phyloP scores from a whole-genome alignment of 2,797 vertebrate species.

The Diplodus sargus region DNA sequence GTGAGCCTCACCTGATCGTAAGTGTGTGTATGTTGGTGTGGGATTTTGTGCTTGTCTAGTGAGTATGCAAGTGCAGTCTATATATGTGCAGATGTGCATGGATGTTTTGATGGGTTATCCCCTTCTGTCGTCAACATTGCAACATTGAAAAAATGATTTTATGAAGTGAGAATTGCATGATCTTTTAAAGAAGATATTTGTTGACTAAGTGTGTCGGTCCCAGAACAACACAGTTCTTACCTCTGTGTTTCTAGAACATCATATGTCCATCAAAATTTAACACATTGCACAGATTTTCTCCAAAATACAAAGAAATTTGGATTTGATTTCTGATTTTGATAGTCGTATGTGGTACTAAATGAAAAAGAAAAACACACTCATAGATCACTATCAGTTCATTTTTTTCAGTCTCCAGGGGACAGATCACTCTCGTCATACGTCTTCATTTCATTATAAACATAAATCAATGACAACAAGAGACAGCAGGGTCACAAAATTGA shows the following conservation, averaged over 20 bases:
- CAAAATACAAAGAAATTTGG: too few species aligned
- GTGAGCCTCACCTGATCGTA: constrained; percentile 44
- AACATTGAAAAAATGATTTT: background rate
- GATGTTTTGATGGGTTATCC: background rate
- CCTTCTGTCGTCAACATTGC: background rate
- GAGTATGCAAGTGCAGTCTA: background rate
- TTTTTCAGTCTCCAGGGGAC: background rate
- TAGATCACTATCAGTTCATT: constrained; percentile 15
- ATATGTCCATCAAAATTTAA: background rate
- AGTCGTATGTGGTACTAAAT: background rate
- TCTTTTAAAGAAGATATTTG: background rate
- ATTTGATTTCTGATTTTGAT: background rate
- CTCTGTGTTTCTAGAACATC: background rate
- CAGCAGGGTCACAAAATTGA: background rate
- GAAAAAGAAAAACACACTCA: background rate
- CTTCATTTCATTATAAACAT: constrained; percentile 12
- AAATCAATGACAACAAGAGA: constrained; percentile 1
- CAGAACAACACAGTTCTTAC: background rate
- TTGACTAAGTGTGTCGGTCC: background rate
- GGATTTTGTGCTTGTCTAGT: constrained; percentile 27
- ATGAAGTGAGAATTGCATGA: background rate
- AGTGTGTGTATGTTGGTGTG: constrained; percentile 36
- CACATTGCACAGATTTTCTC: background rate
- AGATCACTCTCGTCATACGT: background rate
- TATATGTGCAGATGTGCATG: background rate